phyloP scores from a whole-genome alignment of 2,797 vertebrate genomes.

The Lateolabrax maculatus region DNA sequence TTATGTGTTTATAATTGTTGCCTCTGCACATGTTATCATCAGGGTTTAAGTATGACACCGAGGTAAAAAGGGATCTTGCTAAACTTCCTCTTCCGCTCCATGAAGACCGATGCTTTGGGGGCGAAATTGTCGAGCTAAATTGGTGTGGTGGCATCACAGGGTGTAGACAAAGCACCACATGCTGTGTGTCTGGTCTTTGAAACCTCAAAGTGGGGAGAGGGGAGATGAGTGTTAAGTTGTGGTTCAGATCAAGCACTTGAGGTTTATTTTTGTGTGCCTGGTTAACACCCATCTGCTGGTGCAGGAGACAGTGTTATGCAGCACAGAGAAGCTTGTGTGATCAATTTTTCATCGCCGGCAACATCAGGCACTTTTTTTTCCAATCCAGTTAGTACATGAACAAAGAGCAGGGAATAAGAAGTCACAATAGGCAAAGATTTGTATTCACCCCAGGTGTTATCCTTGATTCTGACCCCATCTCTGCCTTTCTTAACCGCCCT shows the following conservation, averaged over 20 bases:
- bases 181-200: conserved; percentile 53
- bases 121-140: conserved; percentile 41
- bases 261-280: conserved; percentile 47
- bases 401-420: conserved; percentile 41
- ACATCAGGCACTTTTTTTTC: conserved; percentile 1
- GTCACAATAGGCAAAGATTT: conserved; percentile 51
- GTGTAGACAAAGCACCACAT: conserved; percentile 44
- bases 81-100: conserved; percentile 24
- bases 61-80: conserved; percentile 30
- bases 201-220: conserved; percentile 51
- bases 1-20: conserved; percentile 11
- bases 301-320: conserved; percentile 35
- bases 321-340: conserved; percentile 46
- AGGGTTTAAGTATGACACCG: not conserved
- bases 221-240: conserved; percentile 50
- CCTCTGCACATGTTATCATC: conserved; percentile 15
- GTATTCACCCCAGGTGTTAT: conserved; percentile 44
- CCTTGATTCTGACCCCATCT: conserved; percentile 59
- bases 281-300: conserved; percentile 49
- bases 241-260: conserved; percentile 55
- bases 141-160: conserved; percentile 35
- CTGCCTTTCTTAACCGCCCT: conserved; percentile 36
- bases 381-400: conserved; percentile 15
- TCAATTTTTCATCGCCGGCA: conserved; percentile 65
- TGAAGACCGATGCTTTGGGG: conserved; percentile 28